Evolutionary conservation across 2,888 invertebrate genomes (phyloP).

Genomic region (Ellobium chinense): DNA sequence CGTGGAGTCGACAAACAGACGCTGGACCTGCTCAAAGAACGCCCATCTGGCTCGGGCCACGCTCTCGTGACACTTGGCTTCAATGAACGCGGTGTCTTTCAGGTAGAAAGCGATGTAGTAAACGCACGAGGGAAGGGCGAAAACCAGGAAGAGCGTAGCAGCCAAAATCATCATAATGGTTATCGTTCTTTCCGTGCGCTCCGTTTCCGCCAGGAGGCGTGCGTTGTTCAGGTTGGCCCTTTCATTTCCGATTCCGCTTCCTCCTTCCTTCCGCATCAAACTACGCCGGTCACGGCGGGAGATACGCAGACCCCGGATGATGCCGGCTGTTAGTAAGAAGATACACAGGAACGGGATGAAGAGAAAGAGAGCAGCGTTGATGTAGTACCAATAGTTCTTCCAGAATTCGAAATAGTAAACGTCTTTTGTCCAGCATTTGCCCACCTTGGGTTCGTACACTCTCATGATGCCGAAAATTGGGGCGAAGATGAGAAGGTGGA

Average conservation of each 20-base stretch:
- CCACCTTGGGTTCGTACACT: too few species aligned
- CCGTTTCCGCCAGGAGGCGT: conserved; percentile 10
- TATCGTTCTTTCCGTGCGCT: conserved; percentile 30
- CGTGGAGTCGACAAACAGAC: conserved; percentile 59
- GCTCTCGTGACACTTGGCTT: not conserved
- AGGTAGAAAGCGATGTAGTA: conserved; percentile 17
- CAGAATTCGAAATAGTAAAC: not conserved
- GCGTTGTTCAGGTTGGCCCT: conserved; percentile 30
- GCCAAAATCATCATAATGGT: conserved; percentile 54
- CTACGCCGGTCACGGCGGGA: conserved; percentile 43
- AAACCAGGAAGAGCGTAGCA: conserved; percentile 48
- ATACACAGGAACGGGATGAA: conserved; percentile 50
- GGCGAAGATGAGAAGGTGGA: not conserved
- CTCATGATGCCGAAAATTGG: not conserved
- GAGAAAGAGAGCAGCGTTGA: conserved; percentile 43
- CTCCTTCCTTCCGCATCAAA: conserved; percentile 1
- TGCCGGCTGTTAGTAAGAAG: conserved; percentile 44
- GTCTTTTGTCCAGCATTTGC: not conserved
- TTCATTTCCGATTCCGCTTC: conserved; percentile 11
- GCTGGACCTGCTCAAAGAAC: conserved; percentile 47
- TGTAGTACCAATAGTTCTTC: conserved; percentile 41
- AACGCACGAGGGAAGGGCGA: conserved; percentile 46
- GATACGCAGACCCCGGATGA: conserved; percentile 42
- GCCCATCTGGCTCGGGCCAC: conserved; percentile 17
- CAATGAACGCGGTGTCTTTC: not conserved